Evolutionary conservation across 2,113 vertebrate species (phyloP).

Genomic region (Triplophysa rosa): DNA sequence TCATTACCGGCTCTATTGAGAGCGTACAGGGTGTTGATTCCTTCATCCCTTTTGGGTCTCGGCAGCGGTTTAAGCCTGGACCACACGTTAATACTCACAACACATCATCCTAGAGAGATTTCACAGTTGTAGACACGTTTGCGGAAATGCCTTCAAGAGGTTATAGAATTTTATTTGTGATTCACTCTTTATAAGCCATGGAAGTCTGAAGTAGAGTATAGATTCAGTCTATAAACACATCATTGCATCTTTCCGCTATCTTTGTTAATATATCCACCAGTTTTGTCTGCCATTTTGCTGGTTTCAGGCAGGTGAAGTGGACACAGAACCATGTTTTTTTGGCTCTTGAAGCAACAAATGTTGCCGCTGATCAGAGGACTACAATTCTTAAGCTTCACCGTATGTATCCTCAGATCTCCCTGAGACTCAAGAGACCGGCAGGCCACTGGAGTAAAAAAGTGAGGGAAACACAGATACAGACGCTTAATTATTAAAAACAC

Average conservation of each 20-base stretch:
- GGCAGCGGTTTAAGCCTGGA: conserved; percentile 22
- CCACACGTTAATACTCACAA: neutral
- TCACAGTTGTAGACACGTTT: neutral
- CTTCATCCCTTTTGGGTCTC: conserved; percentile 28
- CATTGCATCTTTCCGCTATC: neutral
- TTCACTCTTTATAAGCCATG: neutral
- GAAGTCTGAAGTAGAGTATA: neutral
- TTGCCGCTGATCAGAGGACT: conserved; percentile 51
- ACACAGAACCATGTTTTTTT: conserved; percentile 68
- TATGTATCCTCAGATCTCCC: conserved; percentile 52
- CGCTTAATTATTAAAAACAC: conserved; percentile 74
- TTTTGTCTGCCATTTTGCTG: conserved; percentile 60
- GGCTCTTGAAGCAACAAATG: conserved; percentile 65
- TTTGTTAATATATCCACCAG: conserved; percentile 1
- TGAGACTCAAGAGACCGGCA: conserved; percentile 60
- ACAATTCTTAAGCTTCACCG: conserved; percentile 40
- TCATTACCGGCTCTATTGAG: conserved; percentile 20
- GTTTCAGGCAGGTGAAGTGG: conserved; percentile 69
- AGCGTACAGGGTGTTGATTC: conserved; percentile 5
- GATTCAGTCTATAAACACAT: neutral
- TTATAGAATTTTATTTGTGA: neutral
- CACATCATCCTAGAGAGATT: neutral
- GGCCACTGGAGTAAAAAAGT: conserved; percentile 68
- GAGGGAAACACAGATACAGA: conserved; percentile 63
- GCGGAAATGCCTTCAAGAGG: neutral